Evolutionary conservation across 1,140 invertebrate genomes (phyloP).

Genomic region (Scylla paramamosain): DNA sequence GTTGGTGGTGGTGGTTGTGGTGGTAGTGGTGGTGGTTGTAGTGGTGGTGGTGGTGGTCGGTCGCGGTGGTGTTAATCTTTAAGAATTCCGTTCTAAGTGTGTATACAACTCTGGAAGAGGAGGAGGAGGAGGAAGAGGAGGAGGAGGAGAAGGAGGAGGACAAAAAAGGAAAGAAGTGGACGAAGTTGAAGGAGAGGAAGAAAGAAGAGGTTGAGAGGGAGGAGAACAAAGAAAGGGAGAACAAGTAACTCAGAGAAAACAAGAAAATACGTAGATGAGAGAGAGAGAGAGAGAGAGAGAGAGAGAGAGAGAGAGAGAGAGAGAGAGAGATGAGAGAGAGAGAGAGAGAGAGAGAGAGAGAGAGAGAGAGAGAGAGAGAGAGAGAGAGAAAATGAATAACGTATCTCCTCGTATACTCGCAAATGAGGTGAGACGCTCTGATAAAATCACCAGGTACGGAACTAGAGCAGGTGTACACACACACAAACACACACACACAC

Average conservation of each 20-base stretch:
- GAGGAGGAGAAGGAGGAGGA: not conserved
- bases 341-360: not conserved
- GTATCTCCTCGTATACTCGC: not conserved
- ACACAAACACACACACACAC: too few relatives aligned
- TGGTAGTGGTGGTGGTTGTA: too few relatives aligned
- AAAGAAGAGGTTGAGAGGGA: not conserved
- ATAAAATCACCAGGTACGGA: too few relatives aligned
- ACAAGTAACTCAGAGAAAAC: not conserved
- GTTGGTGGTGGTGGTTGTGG: too few relatives aligned
- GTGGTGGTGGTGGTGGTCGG: too few relatives aligned
- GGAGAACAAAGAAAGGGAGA: slow-evolving; percentile 29
- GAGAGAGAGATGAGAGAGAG: not conserved
- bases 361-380: not conserved
- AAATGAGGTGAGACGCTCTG: too few relatives aligned
- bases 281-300: not conserved
- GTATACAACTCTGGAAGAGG: too few relatives aligned
- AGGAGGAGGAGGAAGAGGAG: too few relatives aligned
- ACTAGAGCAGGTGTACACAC: too few relatives aligned
- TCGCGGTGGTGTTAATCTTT: too few relatives aligned
- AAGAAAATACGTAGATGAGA: not conserved
- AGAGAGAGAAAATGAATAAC: not conserved
- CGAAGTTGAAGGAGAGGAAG: not conserved
- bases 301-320: not conserved
- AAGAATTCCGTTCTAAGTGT: too few relatives aligned
- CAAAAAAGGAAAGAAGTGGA: not conserved